A percentile compares a stretch with the other conserved stretches of the same genome.
Conservation (phyloP, 1,140 invertebrate species). For the Drosophila hydei region DNA sequence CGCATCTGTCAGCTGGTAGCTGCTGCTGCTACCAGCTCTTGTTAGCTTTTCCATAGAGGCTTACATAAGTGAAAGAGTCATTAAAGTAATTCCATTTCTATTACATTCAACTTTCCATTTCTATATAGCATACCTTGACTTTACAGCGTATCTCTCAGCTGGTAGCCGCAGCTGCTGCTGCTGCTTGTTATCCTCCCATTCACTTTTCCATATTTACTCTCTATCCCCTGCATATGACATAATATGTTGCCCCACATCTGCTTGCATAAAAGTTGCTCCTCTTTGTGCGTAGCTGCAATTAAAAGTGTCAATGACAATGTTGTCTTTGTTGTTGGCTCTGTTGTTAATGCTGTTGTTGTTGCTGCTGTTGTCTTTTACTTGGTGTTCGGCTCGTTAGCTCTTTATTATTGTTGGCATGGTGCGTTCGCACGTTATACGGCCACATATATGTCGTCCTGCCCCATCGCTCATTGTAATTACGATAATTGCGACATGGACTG, state of each 20-base stretch:
- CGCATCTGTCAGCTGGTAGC: background rate
- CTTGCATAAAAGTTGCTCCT: constrained; percentile 30
- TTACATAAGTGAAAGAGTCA: no score
- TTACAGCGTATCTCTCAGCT: background rate
- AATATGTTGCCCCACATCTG: constrained; percentile 66
- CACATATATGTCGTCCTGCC: constrained; percentile 51
- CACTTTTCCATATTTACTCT: constrained; percentile 17
- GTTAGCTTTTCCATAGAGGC: no score
- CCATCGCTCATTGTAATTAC: constrained; percentile 78
- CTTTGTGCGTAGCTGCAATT: constrained; percentile 59
- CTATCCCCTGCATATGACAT: constrained; percentile 54
- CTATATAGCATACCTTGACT: no score
- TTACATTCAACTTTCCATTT: no score
- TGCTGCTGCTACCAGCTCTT: background rate
- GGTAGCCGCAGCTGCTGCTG: background rate
- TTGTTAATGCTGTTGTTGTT: constrained; percentile 26
- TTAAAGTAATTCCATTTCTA: no score
- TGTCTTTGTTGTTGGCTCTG: constrained; percentile 30
- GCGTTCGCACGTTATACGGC: constrained; percentile 22
- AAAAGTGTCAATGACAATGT: constrained; percentile 70
- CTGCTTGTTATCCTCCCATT: constrained; percentile 38
- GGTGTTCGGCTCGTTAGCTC: constrained; percentile 61
- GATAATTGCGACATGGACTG: constrained; percentile 73
- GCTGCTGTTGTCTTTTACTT: constrained; percentile 30
- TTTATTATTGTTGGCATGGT: constrained; percentile 67